phyloP scores from a whole-genome alignment of 1,140 invertebrate species.

The Pentalonia nigronervosa region DNA sequence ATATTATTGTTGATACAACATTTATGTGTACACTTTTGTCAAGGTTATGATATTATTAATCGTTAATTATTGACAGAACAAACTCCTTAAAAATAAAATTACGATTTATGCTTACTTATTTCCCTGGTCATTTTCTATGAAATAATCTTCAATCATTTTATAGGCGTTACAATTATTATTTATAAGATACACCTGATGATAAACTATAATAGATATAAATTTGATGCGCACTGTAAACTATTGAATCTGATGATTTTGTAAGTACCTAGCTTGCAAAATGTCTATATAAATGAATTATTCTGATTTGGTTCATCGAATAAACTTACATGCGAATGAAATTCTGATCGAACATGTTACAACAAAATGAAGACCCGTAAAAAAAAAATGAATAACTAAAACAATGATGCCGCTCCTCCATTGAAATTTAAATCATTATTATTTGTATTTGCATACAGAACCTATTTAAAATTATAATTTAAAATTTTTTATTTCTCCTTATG shows the following conservation, averaged over 20 bases:
- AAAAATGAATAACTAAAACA: neutral
- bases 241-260: neutral
- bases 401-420: neutral
- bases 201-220: neutral
- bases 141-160: constrained; percentile 51
- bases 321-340: neutral
- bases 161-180: neutral
- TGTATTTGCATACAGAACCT: constrained; percentile 16
- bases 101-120: neutral
- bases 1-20: neutral
- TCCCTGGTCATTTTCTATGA: constrained; percentile 12
- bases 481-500: neutral
- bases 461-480: constrained; percentile 50
- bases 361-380: neutral
- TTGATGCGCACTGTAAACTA: neutral
- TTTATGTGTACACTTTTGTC: neutral
- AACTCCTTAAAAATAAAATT: neutral
- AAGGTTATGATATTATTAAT: neutral
- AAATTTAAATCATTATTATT: constrained; percentile 24
- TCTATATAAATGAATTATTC: neutral
- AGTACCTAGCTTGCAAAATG: neutral
- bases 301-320: neutral
- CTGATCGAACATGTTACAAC: neutral
- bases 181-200: too few relatives aligned
- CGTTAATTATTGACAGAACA: neutral